These are phyloP conservation scores for Notodromas monacha DNA, from an alignment of 2,888 invertebrate genomes.

Conservation along the genomic window DNA sequence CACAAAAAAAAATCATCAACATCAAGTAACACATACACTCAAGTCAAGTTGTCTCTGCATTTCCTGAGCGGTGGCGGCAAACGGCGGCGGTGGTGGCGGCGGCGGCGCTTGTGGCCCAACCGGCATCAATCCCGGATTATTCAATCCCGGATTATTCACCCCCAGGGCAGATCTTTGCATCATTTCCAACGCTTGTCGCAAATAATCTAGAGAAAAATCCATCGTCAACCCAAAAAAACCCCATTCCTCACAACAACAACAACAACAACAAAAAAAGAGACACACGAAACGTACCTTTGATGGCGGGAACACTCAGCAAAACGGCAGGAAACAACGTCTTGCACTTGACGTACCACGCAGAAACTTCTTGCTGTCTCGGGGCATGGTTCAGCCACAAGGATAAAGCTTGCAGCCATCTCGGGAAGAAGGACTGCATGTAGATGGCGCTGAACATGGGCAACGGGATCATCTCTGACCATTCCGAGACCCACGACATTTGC, in stretches of 20 bases:
- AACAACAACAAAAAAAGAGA: neutral
- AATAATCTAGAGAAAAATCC: no score
- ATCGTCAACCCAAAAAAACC: conserved; percentile 7
- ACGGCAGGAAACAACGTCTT: conserved; percentile 21
- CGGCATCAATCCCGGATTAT: no score
- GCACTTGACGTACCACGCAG: conserved; percentile 44
- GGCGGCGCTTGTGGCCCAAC: no score
- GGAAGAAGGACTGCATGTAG: conserved; percentile 62
- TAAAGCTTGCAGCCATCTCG: conserved; percentile 46
- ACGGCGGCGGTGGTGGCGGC: no score
- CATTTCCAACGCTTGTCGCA: conserved; percentile 64
- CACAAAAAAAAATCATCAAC: no score
- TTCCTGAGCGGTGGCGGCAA: no score
- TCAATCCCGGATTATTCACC: no score
- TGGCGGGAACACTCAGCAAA: conserved; percentile 21
- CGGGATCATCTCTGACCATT: conserved; percentile 62
- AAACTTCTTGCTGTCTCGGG: conserved; percentile 63
- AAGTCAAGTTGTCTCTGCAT: no score
- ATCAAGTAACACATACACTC: no score
- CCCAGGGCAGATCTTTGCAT: conserved; percentile 21
- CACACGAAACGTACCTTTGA: conserved; percentile 21
- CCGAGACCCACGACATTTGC: conserved; percentile 84
- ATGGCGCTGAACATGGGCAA: conserved; percentile 38
- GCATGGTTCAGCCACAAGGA: conserved; percentile 52
- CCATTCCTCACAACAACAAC: neutral